These are phyloP conservation scores for Calyptommatus sinebrachiatus DNA, from an alignment of 2,113 vertebrate genomes.

Conservation along the genomic window DNA sequence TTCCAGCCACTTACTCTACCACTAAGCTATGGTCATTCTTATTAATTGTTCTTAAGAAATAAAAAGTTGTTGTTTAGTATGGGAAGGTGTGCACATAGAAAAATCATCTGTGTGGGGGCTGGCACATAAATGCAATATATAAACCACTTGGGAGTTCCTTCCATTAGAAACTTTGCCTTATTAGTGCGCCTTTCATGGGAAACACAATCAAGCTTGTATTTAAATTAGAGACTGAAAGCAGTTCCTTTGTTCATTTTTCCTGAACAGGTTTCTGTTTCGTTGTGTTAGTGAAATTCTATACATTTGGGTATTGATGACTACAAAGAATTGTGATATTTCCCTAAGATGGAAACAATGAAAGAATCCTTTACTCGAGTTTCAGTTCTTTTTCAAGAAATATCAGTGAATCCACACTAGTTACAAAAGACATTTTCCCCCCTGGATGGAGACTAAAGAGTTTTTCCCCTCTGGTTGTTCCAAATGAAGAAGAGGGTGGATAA, in stretches of 20 bases:
- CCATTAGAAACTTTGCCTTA: slow-evolving; percentile 28
- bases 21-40: no score
- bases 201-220: slow-evolving; percentile 21
- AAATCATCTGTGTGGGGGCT: background rate
- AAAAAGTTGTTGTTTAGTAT: background rate
- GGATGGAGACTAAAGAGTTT: background rate
- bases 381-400: background rate
- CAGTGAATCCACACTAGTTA: background rate
- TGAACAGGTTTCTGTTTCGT: slow-evolving; percentile 20
- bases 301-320: slow-evolving; percentile 10
- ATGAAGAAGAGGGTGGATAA: background rate
- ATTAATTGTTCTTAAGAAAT: no score
- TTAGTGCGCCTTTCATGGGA: slow-evolving; percentile 26
- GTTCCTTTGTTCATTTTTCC: slow-evolving; percentile 25
- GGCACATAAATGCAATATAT: background rate
- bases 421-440: background rate
- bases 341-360: slow-evolving; percentile 10
- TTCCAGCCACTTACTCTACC: no score
- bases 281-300: slow-evolving; percentile 31
- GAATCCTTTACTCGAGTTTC: slow-evolving; percentile 2
- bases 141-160: slow-evolving; percentile 28
- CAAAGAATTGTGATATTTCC: background rate
- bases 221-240: slow-evolving; percentile 14
- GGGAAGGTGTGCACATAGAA: background rate
- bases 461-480: background rate